Evolutionary conservation across 2,888 invertebrate genomes (phyloP), one percentile per base, ranked within the genome.

Genomic region (Rhamphomyia laevipes): DNA sequence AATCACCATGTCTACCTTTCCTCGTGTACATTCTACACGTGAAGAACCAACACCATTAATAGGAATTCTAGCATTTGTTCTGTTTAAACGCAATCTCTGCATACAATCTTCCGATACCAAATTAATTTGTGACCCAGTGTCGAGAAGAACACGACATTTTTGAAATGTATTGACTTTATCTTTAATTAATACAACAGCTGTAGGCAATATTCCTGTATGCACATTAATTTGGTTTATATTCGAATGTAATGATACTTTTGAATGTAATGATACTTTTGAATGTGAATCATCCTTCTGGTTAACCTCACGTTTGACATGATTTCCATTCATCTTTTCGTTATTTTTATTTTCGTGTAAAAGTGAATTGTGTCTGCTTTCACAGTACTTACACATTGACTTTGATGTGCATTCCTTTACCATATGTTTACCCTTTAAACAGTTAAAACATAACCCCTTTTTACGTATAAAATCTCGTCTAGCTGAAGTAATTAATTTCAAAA

Each of bases 391-490:
- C 12, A n/a, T 6, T 35, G 35, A 35, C 12, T 35, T 12, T 35
- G 35, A 35, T 35, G 5, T 35, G 35, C 35, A 35, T 6, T 35
- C n/a, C 12, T 35, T 35, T 5, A 35, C 35, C 35, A 35, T 9
- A n/a, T 35, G 35, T n/a, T 35, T 35, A 6, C n/a, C 35, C n/a
- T 35, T 35, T 6, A 35, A n/a, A 35, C 35, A 35, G n/a, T 35
- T 35, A n/a, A 35, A 38, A 15, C 31, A 48, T 15, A 33, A 40
- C 11, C 12, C 15, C 11, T 33, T 40, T 27, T 31, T 6, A 40
- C 42, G 30, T 33, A 43, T 16, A 35, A 21, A 51, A 7, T 46
- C 46, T 44, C 18, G 46, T 40, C 23, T 17, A n/a, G 12, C 9
- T 12, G 21, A 33, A 16, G 38, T 37, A 30, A n/a, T 6, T 9